Conservation (phyloP, 2,888 invertebrate genomes). For the Rhagophthalmus giganteus region DNA sequence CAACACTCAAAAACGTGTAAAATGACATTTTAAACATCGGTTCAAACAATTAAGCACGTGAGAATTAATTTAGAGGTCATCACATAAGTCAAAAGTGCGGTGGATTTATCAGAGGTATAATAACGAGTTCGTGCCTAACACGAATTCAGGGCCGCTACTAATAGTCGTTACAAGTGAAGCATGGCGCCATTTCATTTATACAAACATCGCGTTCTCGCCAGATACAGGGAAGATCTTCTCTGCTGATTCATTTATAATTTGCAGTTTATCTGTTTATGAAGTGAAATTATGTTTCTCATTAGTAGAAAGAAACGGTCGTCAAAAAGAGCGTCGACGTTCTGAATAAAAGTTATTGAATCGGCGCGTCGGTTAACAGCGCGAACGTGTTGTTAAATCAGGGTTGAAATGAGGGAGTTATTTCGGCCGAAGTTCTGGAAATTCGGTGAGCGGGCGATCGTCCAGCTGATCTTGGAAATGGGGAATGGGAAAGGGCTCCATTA, state of each 20-base stretch:
- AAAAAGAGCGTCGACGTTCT: background rate
- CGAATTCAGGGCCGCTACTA: conserved; percentile 54
- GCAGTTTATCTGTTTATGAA: conserved; percentile 31
- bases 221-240: conserved; percentile 34
- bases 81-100: conserved; percentile 46
- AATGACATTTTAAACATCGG: conserved; percentile 14
- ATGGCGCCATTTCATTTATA: conserved; percentile 58
- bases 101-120: conserved; percentile 51
- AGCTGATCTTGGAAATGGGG: conserved; percentile 34
- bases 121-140: conserved; percentile 56
- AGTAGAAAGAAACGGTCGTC: conserved; percentile 2
- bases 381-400: no score
- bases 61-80: conserved; percentile 32
- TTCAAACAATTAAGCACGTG: conserved; percentile 25
- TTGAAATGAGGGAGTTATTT: conserved; percentile 4
- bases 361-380: no score
- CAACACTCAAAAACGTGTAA: no score
- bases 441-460: conserved; percentile 21
- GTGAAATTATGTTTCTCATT: conserved; percentile 26
- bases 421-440: conserved; percentile 13
- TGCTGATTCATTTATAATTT: conserved; percentile 41
- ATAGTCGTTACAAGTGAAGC: conserved; percentile 56
- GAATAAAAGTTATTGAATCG: no score
- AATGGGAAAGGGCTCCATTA: conserved; percentile 44
- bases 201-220: conserved; percentile 51